Percentiles rank a stretch among this genome's conserved stretches.
phyloP scores from a whole-genome alignment of 2,888 invertebrate genomes.

The Zonitis immaculata region DNA sequence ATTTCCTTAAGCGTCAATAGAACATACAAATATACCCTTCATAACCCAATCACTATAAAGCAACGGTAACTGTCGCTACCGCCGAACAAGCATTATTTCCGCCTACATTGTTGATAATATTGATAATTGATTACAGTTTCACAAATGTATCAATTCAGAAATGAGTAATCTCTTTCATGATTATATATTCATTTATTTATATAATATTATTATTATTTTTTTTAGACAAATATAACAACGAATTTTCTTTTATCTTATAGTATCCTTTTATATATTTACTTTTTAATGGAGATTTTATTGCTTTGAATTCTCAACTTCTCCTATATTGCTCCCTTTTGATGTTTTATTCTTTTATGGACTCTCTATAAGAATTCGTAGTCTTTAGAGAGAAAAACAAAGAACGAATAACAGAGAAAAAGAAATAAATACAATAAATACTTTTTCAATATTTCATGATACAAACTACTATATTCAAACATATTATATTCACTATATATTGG shows the following conservation, averaged over 20 bases:
- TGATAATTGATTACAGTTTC: background rate
- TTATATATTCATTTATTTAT: too few relatives aligned
- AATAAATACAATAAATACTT: too few relatives aligned
- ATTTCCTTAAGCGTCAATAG: slow-evolving; percentile 5
- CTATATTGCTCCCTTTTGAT: background rate
- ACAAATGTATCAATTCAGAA: too few relatives aligned
- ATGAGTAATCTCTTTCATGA: too few relatives aligned
- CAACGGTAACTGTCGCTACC: background rate
- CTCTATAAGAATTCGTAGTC: background rate
- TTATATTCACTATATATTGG: too few relatives aligned
- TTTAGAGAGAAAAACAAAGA: too few relatives aligned
- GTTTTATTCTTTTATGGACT: background rate
- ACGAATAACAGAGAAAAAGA: too few relatives aligned
- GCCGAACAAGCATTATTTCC: slow-evolving; percentile 2
- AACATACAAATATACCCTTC: slow-evolving; percentile 4
- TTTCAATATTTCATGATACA: too few relatives aligned
- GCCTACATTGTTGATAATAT: background rate
- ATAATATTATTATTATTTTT: too few relatives aligned
- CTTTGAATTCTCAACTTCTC: background rate
- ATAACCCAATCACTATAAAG: slow-evolving; percentile 4
- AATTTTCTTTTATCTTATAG: background rate
- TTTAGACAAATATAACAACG: background rate
- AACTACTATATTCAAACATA: too few relatives aligned
- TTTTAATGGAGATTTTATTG: background rate
- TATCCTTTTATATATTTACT: background rate